These are phyloP conservation scores for Apamea monoglypha DNA, from an alignment of 2,888 invertebrate species.

Conservation along the genomic window DNA sequence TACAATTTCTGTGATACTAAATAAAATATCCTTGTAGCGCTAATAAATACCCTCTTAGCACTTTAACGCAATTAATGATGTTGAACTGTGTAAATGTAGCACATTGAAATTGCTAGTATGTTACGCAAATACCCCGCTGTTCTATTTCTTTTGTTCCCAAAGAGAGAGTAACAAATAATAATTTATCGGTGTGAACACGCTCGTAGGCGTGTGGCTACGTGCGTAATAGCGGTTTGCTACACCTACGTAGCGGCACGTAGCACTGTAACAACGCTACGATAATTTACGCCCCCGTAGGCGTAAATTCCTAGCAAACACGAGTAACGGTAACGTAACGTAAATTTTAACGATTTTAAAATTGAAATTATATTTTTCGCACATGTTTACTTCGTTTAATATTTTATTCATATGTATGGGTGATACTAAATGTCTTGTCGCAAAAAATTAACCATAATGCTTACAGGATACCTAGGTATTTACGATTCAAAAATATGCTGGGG, in stretches of 20 bases:
- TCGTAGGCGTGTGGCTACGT: conserved; percentile 12
- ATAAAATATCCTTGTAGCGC: background rate
- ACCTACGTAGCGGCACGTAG: background rate
- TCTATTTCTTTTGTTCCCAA: background rate
- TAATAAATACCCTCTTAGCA: background rate
- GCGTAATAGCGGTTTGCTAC: background rate
- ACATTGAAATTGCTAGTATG: background rate
- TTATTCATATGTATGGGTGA: background rate
- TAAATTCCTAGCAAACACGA: background rate
- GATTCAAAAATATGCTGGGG: background rate
- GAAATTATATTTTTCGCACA: background rate
- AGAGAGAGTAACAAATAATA: background rate
- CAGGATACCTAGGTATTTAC: background rate
- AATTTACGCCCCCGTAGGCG: background rate
- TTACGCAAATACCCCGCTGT: background rate
- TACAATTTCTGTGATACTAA: background rate
- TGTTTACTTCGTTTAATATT: background rate
- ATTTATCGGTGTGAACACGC: background rate
- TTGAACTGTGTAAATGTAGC: background rate
- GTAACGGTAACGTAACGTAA: background rate
- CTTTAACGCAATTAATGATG: background rate
- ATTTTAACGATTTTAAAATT: background rate
- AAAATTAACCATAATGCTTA: background rate
- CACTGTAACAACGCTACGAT: background rate
- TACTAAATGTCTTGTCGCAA: background rate